These are phyloP conservation scores for Mesoclemmys tuberculata DNA, from an alignment of 2,113 vertebrate genomes.

Conservation along the genomic window DNA sequence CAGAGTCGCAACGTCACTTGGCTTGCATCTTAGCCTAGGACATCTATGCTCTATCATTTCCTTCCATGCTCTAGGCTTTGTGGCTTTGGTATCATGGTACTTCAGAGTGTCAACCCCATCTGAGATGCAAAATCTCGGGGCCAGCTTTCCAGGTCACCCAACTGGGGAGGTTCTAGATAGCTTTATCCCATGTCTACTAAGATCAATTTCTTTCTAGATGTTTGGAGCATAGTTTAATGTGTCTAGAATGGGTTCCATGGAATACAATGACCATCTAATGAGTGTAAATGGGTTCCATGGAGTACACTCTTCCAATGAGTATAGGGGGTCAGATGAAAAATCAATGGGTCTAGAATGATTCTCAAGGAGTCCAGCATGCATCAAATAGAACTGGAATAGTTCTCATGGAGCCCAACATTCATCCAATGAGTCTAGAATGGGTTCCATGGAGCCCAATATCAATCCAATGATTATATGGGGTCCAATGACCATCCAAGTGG, in stretches of 20 bases:
- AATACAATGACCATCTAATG: neutral
- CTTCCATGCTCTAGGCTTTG: neutral
- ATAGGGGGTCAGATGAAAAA: too few species aligned
- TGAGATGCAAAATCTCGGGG: neutral
- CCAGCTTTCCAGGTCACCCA: neutral
- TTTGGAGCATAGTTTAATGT: neutral
- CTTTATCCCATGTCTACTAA: neutral
- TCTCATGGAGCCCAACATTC: too few species aligned
- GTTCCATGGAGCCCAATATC: too few species aligned
- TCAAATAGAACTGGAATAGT: too few species aligned
- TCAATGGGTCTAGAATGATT: neutral
- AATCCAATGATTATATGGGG: too few species aligned
- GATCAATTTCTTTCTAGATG: neutral
- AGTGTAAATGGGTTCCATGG: too few species aligned
- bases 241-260: neutral
- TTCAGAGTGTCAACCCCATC: neutral
- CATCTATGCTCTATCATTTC: too few species aligned
- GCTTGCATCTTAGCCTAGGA: neutral
- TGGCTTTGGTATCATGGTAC: neutral
- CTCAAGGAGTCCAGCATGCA: too few species aligned
- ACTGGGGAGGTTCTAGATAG: neutral
- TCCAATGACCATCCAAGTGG: too few species aligned
- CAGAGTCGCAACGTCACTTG: neutral
- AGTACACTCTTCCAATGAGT: neutral
- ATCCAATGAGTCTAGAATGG: too few species aligned